Evolutionary conservation across 2,888 invertebrate genomes (phyloP), one percentile per base, ranked within the genome.

Genomic region (Diplazon laetatorius): DNA sequence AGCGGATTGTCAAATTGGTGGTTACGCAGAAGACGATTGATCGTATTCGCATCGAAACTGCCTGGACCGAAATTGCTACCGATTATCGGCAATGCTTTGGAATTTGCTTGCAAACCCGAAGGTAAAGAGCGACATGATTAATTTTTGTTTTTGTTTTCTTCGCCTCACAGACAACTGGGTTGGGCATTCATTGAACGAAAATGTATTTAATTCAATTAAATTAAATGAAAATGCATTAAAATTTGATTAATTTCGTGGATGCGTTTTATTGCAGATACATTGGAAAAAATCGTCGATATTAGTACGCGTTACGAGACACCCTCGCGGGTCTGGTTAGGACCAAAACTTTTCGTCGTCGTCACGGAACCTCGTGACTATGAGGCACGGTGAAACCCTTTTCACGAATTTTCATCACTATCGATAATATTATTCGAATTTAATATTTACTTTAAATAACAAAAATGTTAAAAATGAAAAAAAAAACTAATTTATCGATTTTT

Each of bases 261-360:
- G 4, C 30, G 52, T 14, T 48, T 55, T 20, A 39, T 60, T 55
- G 1, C 30, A 85, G 84, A 85, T 35, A 76, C 71, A 6, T 57
- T 85, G 55, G 62, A 82, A 6, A 74, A 57, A 42, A 50, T 85
- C 6, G 48, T 55, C 14, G 71, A 80, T 22, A 30, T 82, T 12
- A 72, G 75, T 30, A 44, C 35, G 1, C 52, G 63, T 44, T 80
- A 83, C 63, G 78, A 82, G 18, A 69, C 83, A 18, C 81, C 82
- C 1, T 79, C 80, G 60, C 83, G 85, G 9, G 48, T 85, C 12
- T 85, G 85, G 85, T 65, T 85, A 42, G 85, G 85, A 39, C 82
- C 84, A 25, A 83, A 82, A 68, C 74, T 83, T n/a, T 76, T 82
- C n/a, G 42, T 85, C 14, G 74, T 82, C n/a, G 25, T 82, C 3